Evolutionary conservation across 1,140 invertebrate species (phyloP).

Genomic region (Drosophila trapezifrons): DNA sequence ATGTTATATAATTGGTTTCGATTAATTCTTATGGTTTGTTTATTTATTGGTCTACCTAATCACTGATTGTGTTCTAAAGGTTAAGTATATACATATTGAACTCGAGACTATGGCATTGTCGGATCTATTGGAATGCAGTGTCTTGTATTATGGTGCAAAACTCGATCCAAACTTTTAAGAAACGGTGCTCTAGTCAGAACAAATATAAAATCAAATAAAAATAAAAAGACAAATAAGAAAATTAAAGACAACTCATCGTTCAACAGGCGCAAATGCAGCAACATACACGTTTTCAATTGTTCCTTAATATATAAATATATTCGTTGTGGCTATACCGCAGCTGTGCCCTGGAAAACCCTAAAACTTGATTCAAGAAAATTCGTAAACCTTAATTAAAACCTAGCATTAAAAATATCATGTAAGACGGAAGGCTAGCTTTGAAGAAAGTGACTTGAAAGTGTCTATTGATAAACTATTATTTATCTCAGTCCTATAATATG

Average conservation of each 20-base stretch:
- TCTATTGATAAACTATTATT: background rate
- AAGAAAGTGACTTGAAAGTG: too few species aligned
- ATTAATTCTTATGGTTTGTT: conserved; percentile 1
- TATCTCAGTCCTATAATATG: too few species aligned
- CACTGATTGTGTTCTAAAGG: conserved; percentile 11
- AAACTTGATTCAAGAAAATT: background rate
- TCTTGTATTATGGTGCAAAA: conserved; percentile 38
- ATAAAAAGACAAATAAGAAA: background rate
- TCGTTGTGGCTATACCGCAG: background rate
- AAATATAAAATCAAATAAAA: conserved; percentile 6
- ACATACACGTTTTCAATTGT: conserved; percentile 11
- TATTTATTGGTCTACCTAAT: conserved; percentile 20
- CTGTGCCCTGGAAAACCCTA: background rate
- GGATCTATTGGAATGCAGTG: conserved; percentile 27
- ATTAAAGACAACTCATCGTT: conserved; percentile 16
- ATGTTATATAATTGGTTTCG: conserved; percentile 5
- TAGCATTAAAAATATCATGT: too few species aligned
- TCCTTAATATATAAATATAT: background rate
- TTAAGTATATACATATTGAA: conserved; percentile 32
- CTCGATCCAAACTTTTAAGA: conserved; percentile 30
- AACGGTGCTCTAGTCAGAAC: conserved; percentile 34
- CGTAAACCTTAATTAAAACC: too few species aligned
- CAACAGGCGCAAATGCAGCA: conserved; percentile 26
- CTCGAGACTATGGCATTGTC: conserved; percentile 25
- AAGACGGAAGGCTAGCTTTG: too few species aligned